Evolutionary conservation across 2,113 vertebrate species (phyloP).

Genomic region (Stegostoma tigrinum): DNA sequence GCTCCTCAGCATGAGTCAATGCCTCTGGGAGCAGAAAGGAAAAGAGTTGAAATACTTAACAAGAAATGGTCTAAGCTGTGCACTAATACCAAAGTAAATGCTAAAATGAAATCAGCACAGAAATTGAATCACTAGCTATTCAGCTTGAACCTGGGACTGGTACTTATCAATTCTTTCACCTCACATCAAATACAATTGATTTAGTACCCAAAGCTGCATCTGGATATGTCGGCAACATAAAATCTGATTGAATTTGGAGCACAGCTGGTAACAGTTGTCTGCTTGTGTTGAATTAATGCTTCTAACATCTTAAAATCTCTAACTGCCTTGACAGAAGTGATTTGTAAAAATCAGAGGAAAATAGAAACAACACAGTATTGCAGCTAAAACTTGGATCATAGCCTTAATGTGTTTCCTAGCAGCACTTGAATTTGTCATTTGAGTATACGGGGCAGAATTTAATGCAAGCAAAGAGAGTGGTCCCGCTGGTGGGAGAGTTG

Average conservation of each 20-base stretch:
- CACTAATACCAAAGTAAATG: background rate
- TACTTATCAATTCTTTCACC: slow-evolving; percentile 15
- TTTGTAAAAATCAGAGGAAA: background rate
- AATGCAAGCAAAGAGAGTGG: background rate
- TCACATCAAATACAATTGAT: background rate
- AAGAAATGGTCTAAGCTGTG: background rate
- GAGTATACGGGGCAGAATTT: background rate
- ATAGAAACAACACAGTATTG: background rate
- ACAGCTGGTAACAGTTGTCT: slow-evolving; percentile 14
- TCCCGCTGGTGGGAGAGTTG: background rate
- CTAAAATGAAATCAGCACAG: background rate
- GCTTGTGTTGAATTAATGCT: background rate
- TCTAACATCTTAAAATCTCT: background rate
- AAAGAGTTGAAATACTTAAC: background rate
- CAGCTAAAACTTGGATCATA: background rate
- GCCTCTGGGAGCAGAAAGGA: slow-evolving; percentile 4
- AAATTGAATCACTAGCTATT: slow-evolving; percentile 3
- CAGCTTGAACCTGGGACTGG: background rate
- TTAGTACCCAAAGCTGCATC: background rate
- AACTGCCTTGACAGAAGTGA: background rate
- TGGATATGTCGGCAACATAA: background rate
- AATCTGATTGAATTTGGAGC: background rate
- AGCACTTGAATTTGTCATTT: background rate
- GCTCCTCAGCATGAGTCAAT: slow-evolving; percentile 28
- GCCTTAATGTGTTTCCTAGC: background rate